A percentile compares a stretch with the other conserved stretches of the same genome.
Conservation (phyloP, 2,888 invertebrate genomes). For the Acanthococcus lagerstroemiae region DNA sequence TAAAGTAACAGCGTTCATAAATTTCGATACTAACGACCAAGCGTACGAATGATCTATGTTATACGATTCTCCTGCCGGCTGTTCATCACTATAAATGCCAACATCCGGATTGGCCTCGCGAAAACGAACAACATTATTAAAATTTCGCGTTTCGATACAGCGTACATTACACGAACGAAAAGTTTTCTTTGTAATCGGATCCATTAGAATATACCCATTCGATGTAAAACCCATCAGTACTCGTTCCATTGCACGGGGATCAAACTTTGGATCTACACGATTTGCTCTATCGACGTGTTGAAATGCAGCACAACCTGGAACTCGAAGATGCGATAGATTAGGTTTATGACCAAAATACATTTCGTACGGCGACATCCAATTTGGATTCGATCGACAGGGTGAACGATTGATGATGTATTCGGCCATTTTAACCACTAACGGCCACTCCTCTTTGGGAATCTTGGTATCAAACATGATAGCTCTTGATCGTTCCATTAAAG, state of each 20-base stretch:
- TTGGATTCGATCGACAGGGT: neutral
- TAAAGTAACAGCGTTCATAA: too few species aligned
- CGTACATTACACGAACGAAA: neutral
- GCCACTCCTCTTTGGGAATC: neutral
- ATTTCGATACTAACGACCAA: too few species aligned
- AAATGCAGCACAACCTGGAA: neutral
- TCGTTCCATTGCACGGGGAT: neutral
- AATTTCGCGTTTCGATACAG: neutral
- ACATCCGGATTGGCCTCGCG: neutral
- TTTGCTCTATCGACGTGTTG: neutral
- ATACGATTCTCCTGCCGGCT: neutral
- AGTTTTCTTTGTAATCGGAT: neutral
- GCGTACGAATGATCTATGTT: neutral
- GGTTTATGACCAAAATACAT: neutral
- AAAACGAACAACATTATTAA: neutral
- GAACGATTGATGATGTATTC: neutral
- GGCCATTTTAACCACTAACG: neutral
- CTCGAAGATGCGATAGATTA: neutral
- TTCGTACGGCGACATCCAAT: neutral
- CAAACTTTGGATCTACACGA: neutral
- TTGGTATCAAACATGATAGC: neutral
- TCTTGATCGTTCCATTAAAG: neutral
- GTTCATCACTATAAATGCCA: neutral
- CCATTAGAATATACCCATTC: neutral
- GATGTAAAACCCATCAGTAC: neutral